Base-by-base conservation (phyloP, 2,888 invertebrate genomes). In the Laspeyria flexula region DNA sequence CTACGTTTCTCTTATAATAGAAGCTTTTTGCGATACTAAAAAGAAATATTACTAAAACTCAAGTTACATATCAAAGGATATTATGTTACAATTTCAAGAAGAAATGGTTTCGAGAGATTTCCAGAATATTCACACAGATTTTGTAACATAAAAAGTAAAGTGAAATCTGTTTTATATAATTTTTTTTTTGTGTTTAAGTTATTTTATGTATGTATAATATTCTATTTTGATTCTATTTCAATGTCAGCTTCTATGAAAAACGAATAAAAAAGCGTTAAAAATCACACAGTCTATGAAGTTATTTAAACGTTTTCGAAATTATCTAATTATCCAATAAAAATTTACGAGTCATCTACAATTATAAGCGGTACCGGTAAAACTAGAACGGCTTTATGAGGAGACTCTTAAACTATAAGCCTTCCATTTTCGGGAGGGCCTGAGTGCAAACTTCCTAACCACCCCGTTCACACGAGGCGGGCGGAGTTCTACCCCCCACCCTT, bases 391-490 rank as follows among this genome's bases (percentile, higher is more conserved):
- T 55, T 40, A 62, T 50, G 48, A 59, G 53, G 51, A 50, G 55
- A 47, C 55, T 60, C 60, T 71, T 61, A 59, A 68, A 71, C 73
- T 79, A 71, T 69, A 76, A 75, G 69, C 71, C 70, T 67, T 71
- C 67, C 70, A 73, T 75, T 75, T 35, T 77, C 67, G 68, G 67
- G 65, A 76, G 75, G 75, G 72, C 79, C 73, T 69, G 68, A 79
- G 80, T 82, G 83, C 85, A 81, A 79, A 83, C 81, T 83, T 77
- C 79, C 74, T 67, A 57, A 55, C 71, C 64, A 59, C 71, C 58
- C 59, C 34, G 56, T 65, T 73, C 73, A 62, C 75, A 78, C 73
- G 72, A 71, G 58, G 60, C 67, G 56, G 60, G 50, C 57, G 54
- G 52, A 43, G 54, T 57, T 58, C 43, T 60, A 58, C 56, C 63